Percentiles rank a stretch among this genome's conserved stretches.
These are phyloP conservation scores for Dipodomys spectabilis DNA, from an alignment of 2,113 vertebrate species.

Conservation along the genomic window DNA sequence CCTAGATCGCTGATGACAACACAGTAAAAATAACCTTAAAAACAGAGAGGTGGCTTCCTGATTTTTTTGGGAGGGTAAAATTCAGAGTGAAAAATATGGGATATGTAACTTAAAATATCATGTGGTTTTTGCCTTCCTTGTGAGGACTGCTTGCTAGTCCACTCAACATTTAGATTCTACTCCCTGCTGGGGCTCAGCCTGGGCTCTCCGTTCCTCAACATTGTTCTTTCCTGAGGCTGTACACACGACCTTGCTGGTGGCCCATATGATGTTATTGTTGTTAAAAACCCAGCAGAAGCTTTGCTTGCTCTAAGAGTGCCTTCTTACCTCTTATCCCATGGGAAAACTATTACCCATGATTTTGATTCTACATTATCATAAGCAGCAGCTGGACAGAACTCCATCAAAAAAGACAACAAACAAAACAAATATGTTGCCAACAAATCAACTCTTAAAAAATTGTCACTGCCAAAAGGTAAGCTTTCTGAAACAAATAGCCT, in stretches of 20 bases:
- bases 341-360: fast-evolving
- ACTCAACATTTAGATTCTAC: fast-evolving
- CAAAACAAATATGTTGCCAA: background rate
- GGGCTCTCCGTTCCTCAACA: fast-evolving
- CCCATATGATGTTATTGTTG: background rate
- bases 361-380: background rate
- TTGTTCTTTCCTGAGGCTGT: background rate
- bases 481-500: background rate
- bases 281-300: background rate
- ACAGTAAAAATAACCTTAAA: background rate
- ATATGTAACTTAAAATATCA: background rate
- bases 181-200: fast-evolving
- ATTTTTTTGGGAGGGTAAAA: background rate
- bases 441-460: background rate
- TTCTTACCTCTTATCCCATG: background rate
- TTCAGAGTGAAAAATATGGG: background rate
- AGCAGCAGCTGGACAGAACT: background rate
- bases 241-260: background rate
- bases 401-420: background rate
- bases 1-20: background rate
- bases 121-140: background rate
- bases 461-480: background rate
- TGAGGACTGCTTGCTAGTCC: background rate
- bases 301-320: background rate
- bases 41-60: background rate